A percentile compares a stretch with the other conserved stretches of the same genome.
Evolutionary conservation across 1,140 invertebrate genomes (phyloP).

Genomic region (Drosophila sp.): DNA sequence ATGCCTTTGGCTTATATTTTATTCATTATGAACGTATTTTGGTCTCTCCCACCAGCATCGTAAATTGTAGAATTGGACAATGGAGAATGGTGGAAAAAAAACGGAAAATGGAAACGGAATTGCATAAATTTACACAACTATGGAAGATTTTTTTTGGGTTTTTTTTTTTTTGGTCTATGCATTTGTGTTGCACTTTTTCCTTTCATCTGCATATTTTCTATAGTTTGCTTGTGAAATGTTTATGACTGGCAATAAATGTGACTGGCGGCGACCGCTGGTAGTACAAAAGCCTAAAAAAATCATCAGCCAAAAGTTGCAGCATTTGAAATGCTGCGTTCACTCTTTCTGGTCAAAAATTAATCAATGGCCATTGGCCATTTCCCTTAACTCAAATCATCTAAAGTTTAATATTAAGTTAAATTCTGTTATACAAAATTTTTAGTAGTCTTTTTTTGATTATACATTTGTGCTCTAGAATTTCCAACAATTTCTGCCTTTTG

Average conservation of each 20-base stretch:
- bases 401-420: too few relatives aligned
- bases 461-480: too few relatives aligned
- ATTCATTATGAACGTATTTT: constrained; percentile 21
- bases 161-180: constrained; percentile 29
- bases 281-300: constrained; percentile 5
- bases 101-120: constrained; percentile 51
- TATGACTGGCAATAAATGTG: constrained; percentile 54
- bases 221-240: constrained; percentile 51
- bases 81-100: constrained; percentile 27
- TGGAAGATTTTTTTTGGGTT: constrained; percentile 19
- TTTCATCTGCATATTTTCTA: constrained; percentile 31
- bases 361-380: background rate
- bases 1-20: constrained; percentile 35
- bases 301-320: constrained; percentile 31
- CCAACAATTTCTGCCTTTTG: too few relatives aligned
- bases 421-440: too few relatives aligned
- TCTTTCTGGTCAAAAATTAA: background rate
- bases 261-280: constrained; percentile 21
- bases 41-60: background rate
- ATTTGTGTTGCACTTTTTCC: constrained; percentile 32
- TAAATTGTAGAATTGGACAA: constrained; percentile 42
- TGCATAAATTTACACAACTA: constrained; percentile 58
- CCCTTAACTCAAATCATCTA: background rate
- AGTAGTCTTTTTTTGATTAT: too few relatives aligned
- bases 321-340: constrained; percentile 3